phyloP scores from a whole-genome alignment of 2,888 invertebrate species.

The Apeira syringaria region DNA sequence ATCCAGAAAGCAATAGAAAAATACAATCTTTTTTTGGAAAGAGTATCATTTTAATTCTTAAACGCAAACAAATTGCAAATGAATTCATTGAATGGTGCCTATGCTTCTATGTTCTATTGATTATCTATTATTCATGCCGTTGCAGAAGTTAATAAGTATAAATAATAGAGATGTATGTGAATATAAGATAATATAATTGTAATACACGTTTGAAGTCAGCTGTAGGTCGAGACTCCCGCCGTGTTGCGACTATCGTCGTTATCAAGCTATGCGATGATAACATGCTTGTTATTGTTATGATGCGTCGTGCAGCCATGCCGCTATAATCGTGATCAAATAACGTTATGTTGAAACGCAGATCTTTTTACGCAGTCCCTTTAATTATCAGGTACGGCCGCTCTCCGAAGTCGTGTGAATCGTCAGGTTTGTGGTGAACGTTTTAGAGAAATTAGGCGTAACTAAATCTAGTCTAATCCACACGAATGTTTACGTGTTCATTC shows the following conservation, averaged over 20 bases:
- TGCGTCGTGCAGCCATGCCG: constrained; percentile 16
- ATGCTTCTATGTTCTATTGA: too few relatives aligned
- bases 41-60: too few relatives aligned
- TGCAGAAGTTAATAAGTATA: too few relatives aligned
- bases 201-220: too few relatives aligned
- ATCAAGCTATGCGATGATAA: constrained; percentile 25
- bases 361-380: constrained; percentile 17
- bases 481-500: constrained; percentile 76
- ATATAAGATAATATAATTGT: too few relatives aligned
- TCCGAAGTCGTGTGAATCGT: constrained; percentile 1
- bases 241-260: constrained; percentile 10
- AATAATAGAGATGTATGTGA: too few relatives aligned
- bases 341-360: constrained; percentile 8
- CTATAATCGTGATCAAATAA: neutral
- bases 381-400: constrained; percentile 8
- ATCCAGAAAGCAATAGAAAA: too few relatives aligned
- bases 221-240: constrained; percentile 14
- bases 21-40: too few relatives aligned
- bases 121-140: too few relatives aligned
- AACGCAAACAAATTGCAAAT: too few relatives aligned
- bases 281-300: constrained; percentile 34
- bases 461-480: constrained; percentile 33
- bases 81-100: too few relatives aligned
- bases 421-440: constrained; percentile 12
- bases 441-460: constrained; percentile 19